Conservation (phyloP, 2,888 invertebrate species). For the Agrochola litura region DNA sequence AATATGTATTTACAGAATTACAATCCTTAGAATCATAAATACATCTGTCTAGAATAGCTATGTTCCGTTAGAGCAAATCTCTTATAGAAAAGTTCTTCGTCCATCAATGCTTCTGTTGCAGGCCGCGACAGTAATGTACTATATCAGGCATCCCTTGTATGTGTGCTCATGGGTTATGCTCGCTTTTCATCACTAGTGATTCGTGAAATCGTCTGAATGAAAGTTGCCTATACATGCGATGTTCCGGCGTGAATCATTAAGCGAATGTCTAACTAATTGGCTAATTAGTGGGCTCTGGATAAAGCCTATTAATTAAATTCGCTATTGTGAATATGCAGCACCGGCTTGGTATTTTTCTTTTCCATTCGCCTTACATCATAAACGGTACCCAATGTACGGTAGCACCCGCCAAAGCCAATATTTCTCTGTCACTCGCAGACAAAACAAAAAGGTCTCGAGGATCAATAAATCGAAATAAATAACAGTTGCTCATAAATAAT, state of each 20-base stretch:
- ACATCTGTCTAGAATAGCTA: too few species aligned
- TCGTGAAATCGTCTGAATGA: conserved; percentile 71
- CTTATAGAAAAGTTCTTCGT: too few species aligned
- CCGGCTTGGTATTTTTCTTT: background rate
- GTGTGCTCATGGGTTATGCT: conserved; percentile 61
- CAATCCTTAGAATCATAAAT: too few species aligned
- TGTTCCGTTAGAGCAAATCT: too few species aligned
- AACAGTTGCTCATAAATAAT: conserved; percentile 33
- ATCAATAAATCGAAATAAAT: conserved; percentile 5
- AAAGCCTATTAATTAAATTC: background rate
- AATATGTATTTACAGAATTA: too few species aligned
- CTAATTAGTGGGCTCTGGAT: conserved; percentile 26
- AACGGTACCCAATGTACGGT: background rate
- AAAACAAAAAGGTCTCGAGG: background rate
- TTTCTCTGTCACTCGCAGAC: background rate
- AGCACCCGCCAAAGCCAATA: background rate
- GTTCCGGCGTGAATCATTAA: conserved; percentile 58
- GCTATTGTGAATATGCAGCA: too few species aligned
- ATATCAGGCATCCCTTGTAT: conserved; percentile 7
- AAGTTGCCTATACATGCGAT: conserved; percentile 64
- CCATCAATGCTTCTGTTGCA: too few species aligned
- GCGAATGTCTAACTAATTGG: conserved; percentile 40
- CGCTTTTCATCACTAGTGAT: conserved; percentile 67
- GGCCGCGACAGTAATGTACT: too few species aligned
- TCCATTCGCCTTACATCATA: background rate